These are phyloP conservation scores for Zoanthus solanderi DNA, from an alignment of 92 coral and sea anemone genomes.

Conservation along the genomic window DNA sequence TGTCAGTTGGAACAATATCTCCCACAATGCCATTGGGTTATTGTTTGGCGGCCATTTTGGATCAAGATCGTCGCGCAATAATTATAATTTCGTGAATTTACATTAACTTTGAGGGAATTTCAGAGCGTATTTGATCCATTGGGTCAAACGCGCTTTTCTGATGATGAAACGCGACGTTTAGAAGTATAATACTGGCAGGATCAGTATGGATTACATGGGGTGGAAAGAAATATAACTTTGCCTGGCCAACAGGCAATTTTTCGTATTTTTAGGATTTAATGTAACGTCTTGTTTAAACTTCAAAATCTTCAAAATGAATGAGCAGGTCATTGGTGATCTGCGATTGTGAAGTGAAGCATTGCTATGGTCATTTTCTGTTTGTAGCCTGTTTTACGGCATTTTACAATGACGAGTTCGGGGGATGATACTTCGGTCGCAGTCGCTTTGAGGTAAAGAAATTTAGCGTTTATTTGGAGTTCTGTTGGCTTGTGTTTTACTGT, in stretches of 20 bases:
- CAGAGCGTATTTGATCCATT: slow-evolving; percentile 8
- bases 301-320: slow-evolving; percentile 53
- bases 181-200: neutral
- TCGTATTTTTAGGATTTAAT: neutral
- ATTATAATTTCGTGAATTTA: slow-evolving; percentile 62
- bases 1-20: slow-evolving; percentile 42
- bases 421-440: slow-evolving; percentile 97
- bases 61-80: slow-evolving; percentile 44
- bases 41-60: slow-evolving; percentile 95
- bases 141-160: slow-evolving; percentile 6
- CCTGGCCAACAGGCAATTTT: slow-evolving; percentile 7
- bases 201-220: slow-evolving; percentile 29
- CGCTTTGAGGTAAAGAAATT: slow-evolving; percentile 86
- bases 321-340: slow-evolving; percentile 62
- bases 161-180: slow-evolving; percentile 17
- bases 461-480: slow-evolving; percentile 53
- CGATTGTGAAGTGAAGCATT: slow-evolving; percentile 26
- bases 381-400: slow-evolving; percentile 18
- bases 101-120: slow-evolving; percentile 40
- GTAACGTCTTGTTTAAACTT: slow-evolving; percentile 13
- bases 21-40: slow-evolving; percentile 61
- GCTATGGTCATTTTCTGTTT: slow-evolving; percentile 22
- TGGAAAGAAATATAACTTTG: slow-evolving; percentile 7
- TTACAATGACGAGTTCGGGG: slow-evolving; percentile 63
- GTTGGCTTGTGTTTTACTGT: slow-evolving; percentile 30